Percentiles rank a stretch among this genome's conserved stretches.
Evolutionary conservation across 2,113 vertebrate species (phyloP).

Genomic region (Nycticryphes semicollaris): DNA sequence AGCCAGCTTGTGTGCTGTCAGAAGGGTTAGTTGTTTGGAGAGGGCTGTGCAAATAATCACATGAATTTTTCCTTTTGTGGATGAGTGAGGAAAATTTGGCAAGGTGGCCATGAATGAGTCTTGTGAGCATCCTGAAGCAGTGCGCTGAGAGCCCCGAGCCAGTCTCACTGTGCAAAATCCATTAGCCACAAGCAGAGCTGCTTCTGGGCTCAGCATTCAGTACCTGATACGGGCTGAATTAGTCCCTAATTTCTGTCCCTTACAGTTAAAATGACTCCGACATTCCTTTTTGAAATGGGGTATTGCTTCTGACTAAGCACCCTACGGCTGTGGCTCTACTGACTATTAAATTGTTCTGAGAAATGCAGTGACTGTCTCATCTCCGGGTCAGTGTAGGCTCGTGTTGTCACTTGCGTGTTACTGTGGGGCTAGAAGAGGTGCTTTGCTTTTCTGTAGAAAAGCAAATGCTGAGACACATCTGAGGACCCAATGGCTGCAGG

Average conservation of each 20-base stretch:
- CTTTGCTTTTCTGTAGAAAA: conserved; percentile 22
- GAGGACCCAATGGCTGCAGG: conserved; percentile 56
- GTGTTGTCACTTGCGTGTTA: neutral
- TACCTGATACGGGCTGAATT: conserved; percentile 28
- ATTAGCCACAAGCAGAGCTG: neutral
- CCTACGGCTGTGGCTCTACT: neutral
- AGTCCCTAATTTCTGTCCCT: conserved; percentile 43
- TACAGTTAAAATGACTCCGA: conserved; percentile 32
- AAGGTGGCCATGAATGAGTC: neutral
- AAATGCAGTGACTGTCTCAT: neutral
- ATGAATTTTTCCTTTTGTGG: neutral
- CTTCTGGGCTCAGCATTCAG: conserved; percentile 5
- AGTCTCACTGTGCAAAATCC: conserved; percentile 29
- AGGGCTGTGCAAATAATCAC: neutral
- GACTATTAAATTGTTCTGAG: neutral
- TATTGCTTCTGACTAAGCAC: conserved; percentile 37
- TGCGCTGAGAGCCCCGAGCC: neutral
- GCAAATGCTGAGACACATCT: conserved; percentile 39
- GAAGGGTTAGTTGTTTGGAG: neutral
- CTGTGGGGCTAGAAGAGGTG: neutral
- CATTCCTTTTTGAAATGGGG: neutral
- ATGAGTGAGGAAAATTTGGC: neutral
- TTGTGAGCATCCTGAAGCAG: rapidly evolving
- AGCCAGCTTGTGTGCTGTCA: neutral
- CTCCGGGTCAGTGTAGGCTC: neutral